These are phyloP conservation scores for Chydorus sphaericus DNA, from an alignment of 2,888 invertebrate species.

Conservation along the genomic window DNA sequence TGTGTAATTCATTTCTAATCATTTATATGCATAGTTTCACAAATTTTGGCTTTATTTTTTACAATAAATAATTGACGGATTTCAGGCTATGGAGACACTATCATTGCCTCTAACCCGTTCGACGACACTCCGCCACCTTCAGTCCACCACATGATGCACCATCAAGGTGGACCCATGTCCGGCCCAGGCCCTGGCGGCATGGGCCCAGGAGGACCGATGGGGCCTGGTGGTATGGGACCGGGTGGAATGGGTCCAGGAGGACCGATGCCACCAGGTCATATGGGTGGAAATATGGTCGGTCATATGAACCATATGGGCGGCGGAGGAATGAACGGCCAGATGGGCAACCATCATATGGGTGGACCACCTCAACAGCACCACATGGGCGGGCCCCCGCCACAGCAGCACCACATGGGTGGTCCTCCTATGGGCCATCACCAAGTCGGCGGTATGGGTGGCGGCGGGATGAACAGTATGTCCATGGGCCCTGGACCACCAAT, in stretches of 20 bases:
- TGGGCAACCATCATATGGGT: too few relatives aligned
- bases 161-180: conserved; percentile 29
- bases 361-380: too few relatives aligned
- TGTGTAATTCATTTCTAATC: not conserved
- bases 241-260: conserved; percentile 39
- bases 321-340: conserved; percentile 17
- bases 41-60: not conserved
- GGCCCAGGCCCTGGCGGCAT: conserved; percentile 32
- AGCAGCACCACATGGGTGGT: conserved; percentile 28
- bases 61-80: conserved; percentile 12
- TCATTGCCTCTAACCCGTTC: conserved; percentile 87
- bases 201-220: conserved; percentile 34
- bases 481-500: too few relatives aligned
- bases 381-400: too few relatives aligned
- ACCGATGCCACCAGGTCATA: too few relatives aligned
- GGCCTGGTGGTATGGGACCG: conserved; percentile 38
- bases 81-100: conserved; percentile 66
- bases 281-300: conserved; percentile 13
- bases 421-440: conserved; percentile 65
- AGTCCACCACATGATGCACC: conserved; percentile 17
- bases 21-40: not conserved
- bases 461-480: too few relatives aligned
- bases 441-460: too few relatives aligned
- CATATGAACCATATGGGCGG: conserved; percentile 13
- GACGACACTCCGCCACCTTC: conserved; percentile 57